Evolutionary conservation across 1,140 invertebrate species (phyloP).

Genomic region (Neodiprion fabricii): DNA sequence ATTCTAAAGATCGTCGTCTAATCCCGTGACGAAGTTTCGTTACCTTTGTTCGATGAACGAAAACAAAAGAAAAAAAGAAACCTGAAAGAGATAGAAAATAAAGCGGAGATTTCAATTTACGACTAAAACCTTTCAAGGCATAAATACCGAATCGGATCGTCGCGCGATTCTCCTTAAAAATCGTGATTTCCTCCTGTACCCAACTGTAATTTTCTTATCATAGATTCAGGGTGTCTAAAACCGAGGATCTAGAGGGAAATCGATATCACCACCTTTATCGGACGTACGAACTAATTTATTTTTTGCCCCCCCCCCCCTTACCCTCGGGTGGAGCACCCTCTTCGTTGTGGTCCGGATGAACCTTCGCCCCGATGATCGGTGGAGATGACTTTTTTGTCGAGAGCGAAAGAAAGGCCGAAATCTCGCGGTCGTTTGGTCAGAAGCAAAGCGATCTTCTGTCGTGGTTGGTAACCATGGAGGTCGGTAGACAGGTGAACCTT

Average conservation of each 20-base stretch:
- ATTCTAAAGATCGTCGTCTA: no score
- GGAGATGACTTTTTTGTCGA: constrained; percentile 29
- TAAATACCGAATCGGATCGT: no score
- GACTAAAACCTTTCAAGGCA: no score
- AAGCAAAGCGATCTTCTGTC: no score
- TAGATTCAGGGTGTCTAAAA: background rate
- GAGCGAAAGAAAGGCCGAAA: constrained; percentile 27
- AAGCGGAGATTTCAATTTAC: no score
- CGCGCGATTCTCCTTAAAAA: no score
- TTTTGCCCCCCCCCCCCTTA: background rate
- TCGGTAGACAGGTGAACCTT: constrained; percentile 33
- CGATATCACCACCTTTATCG: background rate
- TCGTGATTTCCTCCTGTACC: no score
- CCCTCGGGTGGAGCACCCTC: background rate
- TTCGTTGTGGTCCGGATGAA: constrained; percentile 6
- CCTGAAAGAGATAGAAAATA: no score
- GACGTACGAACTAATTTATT: constrained; percentile 11
- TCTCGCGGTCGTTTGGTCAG: constrained; percentile 18
- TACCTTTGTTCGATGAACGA: no score
- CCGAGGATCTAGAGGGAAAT: background rate
- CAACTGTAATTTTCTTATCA: no score
- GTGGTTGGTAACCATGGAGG: constrained; percentile 22
- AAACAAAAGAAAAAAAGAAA: no score
- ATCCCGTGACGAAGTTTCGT: no score
- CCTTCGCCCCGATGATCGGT: background rate